A percentile compares a stretch with the other conserved stretches of the same genome.
Conservation (phyloP, 1,140 invertebrate species). For the Zaprionus nigranus region DNA sequence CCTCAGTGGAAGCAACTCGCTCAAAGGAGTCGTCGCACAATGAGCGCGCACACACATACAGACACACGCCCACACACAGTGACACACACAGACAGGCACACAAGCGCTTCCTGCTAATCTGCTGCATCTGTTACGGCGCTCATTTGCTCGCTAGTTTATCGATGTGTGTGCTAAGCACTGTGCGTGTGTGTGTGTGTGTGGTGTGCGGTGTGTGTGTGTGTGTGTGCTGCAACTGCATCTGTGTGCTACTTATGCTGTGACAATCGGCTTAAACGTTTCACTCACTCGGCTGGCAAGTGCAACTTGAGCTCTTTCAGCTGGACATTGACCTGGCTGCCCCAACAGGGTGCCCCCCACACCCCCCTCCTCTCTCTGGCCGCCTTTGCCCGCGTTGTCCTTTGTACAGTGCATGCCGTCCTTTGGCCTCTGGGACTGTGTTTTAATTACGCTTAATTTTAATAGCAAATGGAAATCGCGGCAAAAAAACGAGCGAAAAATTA, state of each 20-base stretch:
- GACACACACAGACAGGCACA: constrained; percentile 11
- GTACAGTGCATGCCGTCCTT: not conserved
- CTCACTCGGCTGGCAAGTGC: constrained; percentile 47
- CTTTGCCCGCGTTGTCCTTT: not conserved
- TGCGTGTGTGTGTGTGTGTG: constrained; percentile 15
- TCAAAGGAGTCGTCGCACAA: constrained; percentile 57
- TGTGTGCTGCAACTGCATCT: constrained; percentile 15
- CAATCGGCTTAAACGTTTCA: constrained; percentile 62
- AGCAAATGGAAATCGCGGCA: constrained; percentile 24
- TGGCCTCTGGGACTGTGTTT: constrained; percentile 22
- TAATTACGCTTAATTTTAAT: constrained; percentile 43
- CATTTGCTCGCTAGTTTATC: constrained; percentile 19
- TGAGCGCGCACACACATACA: constrained; percentile 19
- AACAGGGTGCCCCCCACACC: not conserved
- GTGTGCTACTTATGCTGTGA: constrained; percentile 50
- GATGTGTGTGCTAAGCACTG: constrained; percentile 8
- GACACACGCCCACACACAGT: not conserved
- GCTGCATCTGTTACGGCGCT: constrained; percentile 67
- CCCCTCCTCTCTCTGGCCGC: too few relatives aligned
- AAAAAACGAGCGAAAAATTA: constrained; percentile 22
- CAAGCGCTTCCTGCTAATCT: constrained; percentile 56
- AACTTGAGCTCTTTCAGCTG: constrained; percentile 42
- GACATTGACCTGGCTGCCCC: constrained; percentile 39
- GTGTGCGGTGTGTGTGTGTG: constrained; percentile 15
- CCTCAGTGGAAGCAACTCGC: constrained; percentile 55